These are phyloP conservation scores for Phlogophora meticulosa DNA, from an alignment of 2,888 invertebrate species.

Conservation along the genomic window DNA sequence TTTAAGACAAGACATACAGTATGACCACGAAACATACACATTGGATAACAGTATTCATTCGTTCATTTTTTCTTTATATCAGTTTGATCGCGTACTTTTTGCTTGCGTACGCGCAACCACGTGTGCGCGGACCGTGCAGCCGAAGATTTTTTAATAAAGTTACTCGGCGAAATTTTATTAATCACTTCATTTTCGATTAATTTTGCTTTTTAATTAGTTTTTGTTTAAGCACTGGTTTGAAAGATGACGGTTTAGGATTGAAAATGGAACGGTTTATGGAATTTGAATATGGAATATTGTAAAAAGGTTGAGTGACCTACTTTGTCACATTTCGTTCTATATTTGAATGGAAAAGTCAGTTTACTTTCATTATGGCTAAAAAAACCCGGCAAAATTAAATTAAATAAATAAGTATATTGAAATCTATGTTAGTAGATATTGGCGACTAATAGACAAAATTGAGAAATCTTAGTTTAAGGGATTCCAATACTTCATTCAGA, in stretches of 20 bases:
- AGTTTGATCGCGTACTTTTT: constrained; percentile 69
- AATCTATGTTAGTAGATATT: no score
- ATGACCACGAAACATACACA: constrained; percentile 21
- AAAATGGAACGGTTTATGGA: constrained; percentile 3
- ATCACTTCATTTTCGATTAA: constrained; percentile 80
- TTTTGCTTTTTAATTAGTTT: constrained; percentile 69
- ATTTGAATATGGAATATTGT: constrained; percentile 8
- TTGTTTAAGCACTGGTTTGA: constrained; percentile 17
- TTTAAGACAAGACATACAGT: constrained; percentile 42
- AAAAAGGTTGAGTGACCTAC: neutral
- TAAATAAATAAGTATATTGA: no score
- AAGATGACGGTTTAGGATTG: neutral
- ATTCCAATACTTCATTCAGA: no score
- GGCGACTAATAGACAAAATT: no score
- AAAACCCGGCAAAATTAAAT: no score
- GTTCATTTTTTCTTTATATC: constrained; percentile 65
- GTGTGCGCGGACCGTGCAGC: constrained; percentile 65
- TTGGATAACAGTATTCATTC: constrained; percentile 53
- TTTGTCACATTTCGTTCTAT: neutral
- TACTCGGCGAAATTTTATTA: constrained; percentile 78
- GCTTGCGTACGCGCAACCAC: constrained; percentile 59
- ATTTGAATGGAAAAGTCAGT: no score
- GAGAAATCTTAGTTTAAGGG: no score
- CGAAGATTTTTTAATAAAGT: constrained; percentile 63
- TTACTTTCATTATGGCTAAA: no score